Evolutionary conservation across 2,888 invertebrate genomes (phyloP), one percentile per base, ranked within the genome.

Genomic region (Charanyca ferruginea): DNA sequence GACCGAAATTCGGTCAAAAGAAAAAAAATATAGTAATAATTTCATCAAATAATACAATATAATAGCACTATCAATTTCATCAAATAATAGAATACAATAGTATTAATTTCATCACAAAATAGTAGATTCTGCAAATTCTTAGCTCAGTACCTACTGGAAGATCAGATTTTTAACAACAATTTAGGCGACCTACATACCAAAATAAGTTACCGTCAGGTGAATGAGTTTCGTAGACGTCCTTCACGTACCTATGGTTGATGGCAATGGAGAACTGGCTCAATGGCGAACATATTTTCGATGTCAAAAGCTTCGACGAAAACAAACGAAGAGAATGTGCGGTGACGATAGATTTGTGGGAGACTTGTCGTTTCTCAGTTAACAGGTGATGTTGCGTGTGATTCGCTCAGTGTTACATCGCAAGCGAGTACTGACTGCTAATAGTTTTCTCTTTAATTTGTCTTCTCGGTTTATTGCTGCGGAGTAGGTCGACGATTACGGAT

Each of bases 251-350:
- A 38, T 67, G 48, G 71, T 48, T 49, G 41, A 58, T 51, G 62
- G 62, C 67, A 67, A 70, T 70, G 55, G 57, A 68, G 68, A 82
- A 73, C 28, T 81, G 53, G 76, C 59, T 79, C 81, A 81, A 82
- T 81, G 81, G 77, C 79, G 60, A 73, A 70, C 76, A 83, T 72
- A 62, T 79, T 77, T 73, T 73, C 20, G 66, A 38, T 77, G 71
- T 81, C 79, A 77, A 80, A 78, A 82, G 77, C 69, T 64, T 69
- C 58, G 67, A 55, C 16, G 23, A 78, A 78, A 80, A 80, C 72
- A 83, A 77, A 71, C 66, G 55, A 32, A 70, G 72, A 68, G 61
- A 82, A 79, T 79, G 81, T 68, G 44, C 9, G 32, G 59, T 64
- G 83, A 44, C 32, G 81, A 82, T 55, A 7, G 81, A 83, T 79